A percentile compares a stretch with the other conserved stretches of the same genome.
phyloP scores from a whole-genome alignment of 2,888 invertebrate species.

The Imbricaverruca yamaguchii region DNA sequence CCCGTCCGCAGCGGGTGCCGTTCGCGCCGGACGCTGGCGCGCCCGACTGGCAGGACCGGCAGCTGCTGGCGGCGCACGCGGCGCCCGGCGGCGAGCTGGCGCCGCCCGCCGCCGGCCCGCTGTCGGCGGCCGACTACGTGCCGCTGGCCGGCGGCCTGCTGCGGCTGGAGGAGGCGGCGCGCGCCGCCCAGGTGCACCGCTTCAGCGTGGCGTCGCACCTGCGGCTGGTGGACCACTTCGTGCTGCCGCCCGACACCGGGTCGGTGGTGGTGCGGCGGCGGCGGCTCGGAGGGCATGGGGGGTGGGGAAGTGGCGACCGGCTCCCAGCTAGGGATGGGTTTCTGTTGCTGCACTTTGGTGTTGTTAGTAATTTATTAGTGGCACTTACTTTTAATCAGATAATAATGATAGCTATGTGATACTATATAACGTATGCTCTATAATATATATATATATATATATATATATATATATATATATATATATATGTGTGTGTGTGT shows the following conservation, averaged over 20 bases:
- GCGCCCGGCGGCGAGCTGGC: not conserved
- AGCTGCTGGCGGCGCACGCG: not conserved
- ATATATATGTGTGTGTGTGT: too few species aligned
- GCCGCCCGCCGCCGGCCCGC: not conserved
- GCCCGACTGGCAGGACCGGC: not conserved
- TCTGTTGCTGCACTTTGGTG: too few species aligned
- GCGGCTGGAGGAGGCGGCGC: conserved; percentile 67
- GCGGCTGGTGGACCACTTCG: conserved; percentile 57
- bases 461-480: too few species aligned
- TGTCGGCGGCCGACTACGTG: conserved; percentile 52
- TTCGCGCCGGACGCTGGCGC: not conserved
- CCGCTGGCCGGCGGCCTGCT: conserved; percentile 66
- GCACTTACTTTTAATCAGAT: too few species aligned
- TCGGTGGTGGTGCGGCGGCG: not conserved
- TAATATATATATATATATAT: too few species aligned
- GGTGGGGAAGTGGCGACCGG: too few species aligned
- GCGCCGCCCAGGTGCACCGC: conserved; percentile 56
- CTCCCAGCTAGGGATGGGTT: too few species aligned
- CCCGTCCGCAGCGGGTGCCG: not conserved
- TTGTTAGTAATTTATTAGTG: too few species aligned
- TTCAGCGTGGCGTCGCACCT: conserved; percentile 59
- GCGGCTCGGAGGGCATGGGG: not conserved
- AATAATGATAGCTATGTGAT: too few species aligned
- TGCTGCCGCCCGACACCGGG: conserved; percentile 50
- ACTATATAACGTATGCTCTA: too few species aligned